Conservation (phyloP, 2,888 invertebrate genomes). For the Tolmerus cingulatus region DNA sequence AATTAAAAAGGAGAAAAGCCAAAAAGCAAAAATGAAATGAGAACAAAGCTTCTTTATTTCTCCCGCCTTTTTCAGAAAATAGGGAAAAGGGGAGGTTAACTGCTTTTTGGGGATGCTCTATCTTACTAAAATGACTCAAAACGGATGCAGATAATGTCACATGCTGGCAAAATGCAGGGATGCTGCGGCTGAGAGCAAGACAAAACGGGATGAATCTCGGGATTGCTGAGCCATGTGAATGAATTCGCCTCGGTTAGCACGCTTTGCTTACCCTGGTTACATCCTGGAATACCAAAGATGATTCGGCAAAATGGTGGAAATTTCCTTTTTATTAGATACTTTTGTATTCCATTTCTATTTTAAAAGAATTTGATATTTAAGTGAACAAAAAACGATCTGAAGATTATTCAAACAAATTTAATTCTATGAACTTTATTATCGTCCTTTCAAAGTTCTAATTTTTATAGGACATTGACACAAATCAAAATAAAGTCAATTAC, state of each 20-base stretch:
- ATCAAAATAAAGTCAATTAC: too few species aligned
- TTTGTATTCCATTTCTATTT: background rate
- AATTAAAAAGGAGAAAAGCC: background rate
- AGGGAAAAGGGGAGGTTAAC: background rate
- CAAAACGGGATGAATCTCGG: background rate
- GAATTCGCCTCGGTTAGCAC: background rate
- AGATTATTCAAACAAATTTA: too few species aligned
- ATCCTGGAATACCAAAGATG: background rate
- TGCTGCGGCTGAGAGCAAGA: background rate
- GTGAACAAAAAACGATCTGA: too few species aligned
- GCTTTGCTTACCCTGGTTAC: background rate
- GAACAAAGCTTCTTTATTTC: background rate
- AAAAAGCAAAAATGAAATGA: background rate
- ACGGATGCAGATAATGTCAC: slow-evolving; percentile 25
- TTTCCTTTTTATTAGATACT: background rate
- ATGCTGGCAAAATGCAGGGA: background rate
- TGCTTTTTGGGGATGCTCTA: background rate
- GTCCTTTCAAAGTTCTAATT: too few species aligned
- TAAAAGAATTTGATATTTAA: too few species aligned
- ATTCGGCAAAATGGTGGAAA: background rate
- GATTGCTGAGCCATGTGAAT: background rate
- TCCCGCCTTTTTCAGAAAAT: background rate
- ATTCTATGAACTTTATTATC: too few species aligned
- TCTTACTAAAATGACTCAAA: slow-evolving; percentile 8
- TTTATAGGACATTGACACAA: too few species aligned